phyloP scores from a whole-genome alignment of 1,140 invertebrate genomes.

The Phocides pigmalion region DNA sequence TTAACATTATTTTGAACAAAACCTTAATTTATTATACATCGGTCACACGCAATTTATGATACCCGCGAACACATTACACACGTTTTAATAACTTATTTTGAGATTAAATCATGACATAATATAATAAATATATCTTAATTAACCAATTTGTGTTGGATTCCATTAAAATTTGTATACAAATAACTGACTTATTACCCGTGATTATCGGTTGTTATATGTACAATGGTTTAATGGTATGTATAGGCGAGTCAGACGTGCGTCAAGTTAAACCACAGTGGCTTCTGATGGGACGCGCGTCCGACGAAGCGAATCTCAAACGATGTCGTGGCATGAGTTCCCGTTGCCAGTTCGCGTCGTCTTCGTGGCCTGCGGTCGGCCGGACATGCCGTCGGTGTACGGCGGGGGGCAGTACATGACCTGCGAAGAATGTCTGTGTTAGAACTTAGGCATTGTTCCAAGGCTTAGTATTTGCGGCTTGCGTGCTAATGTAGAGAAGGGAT shows the following conservation, averaged over 20 bases:
- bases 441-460: background rate
- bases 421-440: conserved; percentile 11
- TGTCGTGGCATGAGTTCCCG: conserved; percentile 77
- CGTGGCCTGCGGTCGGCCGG: conserved; percentile 67
- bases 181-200: too few relatives aligned
- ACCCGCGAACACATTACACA: too few relatives aligned
- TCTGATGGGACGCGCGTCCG: conserved; percentile 56
- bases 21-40: background rate
- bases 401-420: conserved; percentile 79
- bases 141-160: too few relatives aligned
- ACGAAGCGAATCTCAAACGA: conserved; percentile 80
- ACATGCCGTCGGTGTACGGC: conserved; percentile 61
- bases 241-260: conserved; percentile 34
- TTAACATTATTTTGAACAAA: background rate
- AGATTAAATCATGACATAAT: too few relatives aligned
- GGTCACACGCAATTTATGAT: too few relatives aligned
- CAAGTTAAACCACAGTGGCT: conserved; percentile 57
- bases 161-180: too few relatives aligned
- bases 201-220: conserved; percentile 26
- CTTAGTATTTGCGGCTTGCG: background rate
- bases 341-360: conserved; percentile 76
- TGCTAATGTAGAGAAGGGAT: background rate
- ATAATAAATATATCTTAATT: too few relatives aligned
- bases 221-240: conserved; percentile 10
- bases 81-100: too few relatives aligned